A percentile compares a stretch with the other conserved stretches of the same genome.
Evolutionary conservation across 2,888 invertebrate species (phyloP).

Genomic region (Metallyticus violacea): DNA sequence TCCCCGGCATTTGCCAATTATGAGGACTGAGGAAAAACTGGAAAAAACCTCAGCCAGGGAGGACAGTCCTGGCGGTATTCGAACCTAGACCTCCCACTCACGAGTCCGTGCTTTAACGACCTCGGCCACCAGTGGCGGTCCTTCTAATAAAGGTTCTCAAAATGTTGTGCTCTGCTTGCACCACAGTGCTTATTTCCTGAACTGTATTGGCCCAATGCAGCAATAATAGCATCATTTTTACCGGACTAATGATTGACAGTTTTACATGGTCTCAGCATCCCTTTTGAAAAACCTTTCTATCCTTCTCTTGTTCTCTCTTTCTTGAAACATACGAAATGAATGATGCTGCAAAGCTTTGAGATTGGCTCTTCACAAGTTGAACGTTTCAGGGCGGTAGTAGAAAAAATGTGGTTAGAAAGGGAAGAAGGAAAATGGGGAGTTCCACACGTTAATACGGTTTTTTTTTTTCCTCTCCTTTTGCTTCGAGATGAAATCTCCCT

Average conservation of each 20-base stretch:
- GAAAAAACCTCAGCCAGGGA: too few relatives aligned
- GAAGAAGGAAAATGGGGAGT: neutral
- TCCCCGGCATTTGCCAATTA: too few relatives aligned
- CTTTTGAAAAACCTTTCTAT: neutral
- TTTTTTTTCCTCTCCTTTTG: neutral
- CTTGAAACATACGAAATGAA: neutral
- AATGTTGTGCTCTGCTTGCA: too few relatives aligned
- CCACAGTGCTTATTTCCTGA: neutral
- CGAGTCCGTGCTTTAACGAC: too few relatives aligned
- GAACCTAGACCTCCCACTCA: too few relatives aligned
- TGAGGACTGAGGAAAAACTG: too few relatives aligned
- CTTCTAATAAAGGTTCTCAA: too few relatives aligned
- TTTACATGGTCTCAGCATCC: slow-evolving; percentile 7
- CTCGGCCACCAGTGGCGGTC: too few relatives aligned
- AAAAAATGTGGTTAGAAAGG: neutral
- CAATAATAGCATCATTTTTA: neutral
- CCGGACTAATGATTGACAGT: slow-evolving; percentile 11
- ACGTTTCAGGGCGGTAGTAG: neutral
- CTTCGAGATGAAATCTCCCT: neutral
- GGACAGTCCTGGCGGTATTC: too few relatives aligned
- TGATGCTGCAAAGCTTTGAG: neutral
- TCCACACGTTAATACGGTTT: neutral
- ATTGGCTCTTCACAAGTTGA: neutral
- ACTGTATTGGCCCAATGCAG: neutral
- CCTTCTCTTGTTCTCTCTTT: neutral